Percentiles rank a stretch among this genome's conserved stretches.
phyloP scores from a whole-genome alignment of 2,888 invertebrate species.

The Euspilapteryx auroguttella region DNA sequence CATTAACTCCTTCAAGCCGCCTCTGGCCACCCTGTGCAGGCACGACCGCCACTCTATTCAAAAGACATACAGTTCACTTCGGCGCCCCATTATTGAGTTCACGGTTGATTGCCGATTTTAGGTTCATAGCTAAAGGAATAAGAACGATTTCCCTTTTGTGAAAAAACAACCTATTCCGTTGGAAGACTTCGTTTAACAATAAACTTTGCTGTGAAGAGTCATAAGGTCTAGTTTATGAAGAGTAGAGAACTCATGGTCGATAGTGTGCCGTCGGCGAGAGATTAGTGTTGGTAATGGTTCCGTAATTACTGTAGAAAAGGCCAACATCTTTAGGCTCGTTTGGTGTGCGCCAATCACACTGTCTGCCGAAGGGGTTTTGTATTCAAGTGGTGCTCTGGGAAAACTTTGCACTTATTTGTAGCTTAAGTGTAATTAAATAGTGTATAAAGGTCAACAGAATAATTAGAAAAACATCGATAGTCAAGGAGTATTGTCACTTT shows the following conservation, averaged over 20 bases:
- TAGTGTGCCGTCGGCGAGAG: constrained; percentile 19
- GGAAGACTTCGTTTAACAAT: neutral
- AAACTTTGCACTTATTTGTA: too few species aligned
- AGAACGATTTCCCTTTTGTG: constrained; percentile 32
- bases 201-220: too few species aligned
- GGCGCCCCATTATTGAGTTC: constrained; percentile 4
- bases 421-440: too few species aligned
- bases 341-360: constrained; percentile 39
- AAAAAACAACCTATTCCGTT: constrained; percentile 11
- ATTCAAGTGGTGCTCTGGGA: constrained; percentile 22
- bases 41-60: constrained; percentile 8
- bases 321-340: constrained; percentile 55
- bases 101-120: constrained; percentile 25
- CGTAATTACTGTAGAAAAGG: constrained; percentile 58
- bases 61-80: constrained; percentile 21
- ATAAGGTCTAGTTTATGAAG: too few species aligned
- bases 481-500: too few species aligned
- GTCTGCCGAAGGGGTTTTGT: constrained; percentile 34
- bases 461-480: too few species aligned
- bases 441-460: too few species aligned
- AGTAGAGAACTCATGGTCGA: too few species aligned
- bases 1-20: constrained; percentile 52
- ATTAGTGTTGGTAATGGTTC: constrained; percentile 51
- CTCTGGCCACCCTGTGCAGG: constrained; percentile 31
- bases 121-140: constrained; percentile 33